Base-by-base conservation (phyloP, 2,888 invertebrate genomes). In the Cryptus viduatorius region DNA sequence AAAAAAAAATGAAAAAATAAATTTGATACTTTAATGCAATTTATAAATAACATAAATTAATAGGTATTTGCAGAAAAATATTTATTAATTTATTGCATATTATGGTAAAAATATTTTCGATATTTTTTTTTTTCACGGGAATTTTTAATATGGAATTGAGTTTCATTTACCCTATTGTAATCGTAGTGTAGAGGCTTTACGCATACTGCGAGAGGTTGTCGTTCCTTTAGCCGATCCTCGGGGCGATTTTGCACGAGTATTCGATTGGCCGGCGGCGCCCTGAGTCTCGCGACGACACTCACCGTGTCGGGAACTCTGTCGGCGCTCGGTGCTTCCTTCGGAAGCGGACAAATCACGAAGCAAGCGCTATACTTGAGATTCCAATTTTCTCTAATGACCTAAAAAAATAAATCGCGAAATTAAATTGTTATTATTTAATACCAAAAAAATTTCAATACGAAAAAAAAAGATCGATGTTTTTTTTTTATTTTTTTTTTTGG, bases 381-480 rank as follows among this genome's bases (percentile, higher is more conserved):
- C 98, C 98, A 98, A 93, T 98, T 98, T 93, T 98, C 98, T 29
- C 98, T 95, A 82, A 98, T 98, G 3, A 97, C 96, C 97, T 96
- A 90, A 48, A 86, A 84, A 24, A 24, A 24, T 3, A 37, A 12
- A 79, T 42, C 53, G 19, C 12, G 4, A 37, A 64, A 48, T 67
- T 53, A 4, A 19, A 59, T 59, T 37, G 4, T 37, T 5, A 7
- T 37, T 8, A 37, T 37, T 37, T 37, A 37, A 37, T 37, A 0
- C 8, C 4, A 37, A 7, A 37, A 4, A 37, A 7, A 7, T 37
- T 2, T 7, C 5, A 1, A 37, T 37, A 8, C 7, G 1, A 37
- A 37, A 37, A 8, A 8, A 37, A 37, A 0, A 37, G 37, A 7
- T 37, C 37, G 37, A 37, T 37, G 37, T 8, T 7, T 7, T 37